Percentiles rank a stretch among this genome's conserved stretches.
Evolutionary conservation across 2,797 vertebrate genomes (phyloP).

Genomic region (Hemibagrus guttatus): DNA sequence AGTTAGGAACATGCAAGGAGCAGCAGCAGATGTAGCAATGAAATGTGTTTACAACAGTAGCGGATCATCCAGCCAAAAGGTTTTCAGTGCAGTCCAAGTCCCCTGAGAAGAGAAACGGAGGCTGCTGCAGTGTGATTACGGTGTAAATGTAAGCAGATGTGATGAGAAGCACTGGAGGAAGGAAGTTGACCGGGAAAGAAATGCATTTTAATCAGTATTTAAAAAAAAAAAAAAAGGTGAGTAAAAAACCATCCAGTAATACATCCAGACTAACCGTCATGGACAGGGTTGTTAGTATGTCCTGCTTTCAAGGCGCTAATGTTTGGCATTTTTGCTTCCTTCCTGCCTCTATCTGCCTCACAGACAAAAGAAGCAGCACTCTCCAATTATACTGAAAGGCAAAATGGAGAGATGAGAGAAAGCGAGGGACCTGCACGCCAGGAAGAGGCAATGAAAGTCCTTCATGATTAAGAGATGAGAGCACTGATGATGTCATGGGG

Average conservation of each 20-base stretch:
- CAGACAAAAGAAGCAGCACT: slow-evolving; percentile 29
- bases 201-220: slow-evolving; percentile 2
- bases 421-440: slow-evolving; percentile 5
- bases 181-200: background rate
- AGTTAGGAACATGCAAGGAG: background rate
- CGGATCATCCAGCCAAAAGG: background rate
- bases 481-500: slow-evolving; percentile 7
- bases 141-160: background rate
- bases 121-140: slow-evolving; percentile 1
- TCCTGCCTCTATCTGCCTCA: slow-evolving; percentile 16
- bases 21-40: background rate
- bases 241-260: background rate
- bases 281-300: too few relatives aligned
- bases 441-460: slow-evolving; percentile 33
- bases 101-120: background rate
- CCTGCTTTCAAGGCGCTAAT: background rate
- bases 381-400: slow-evolving; percentile 44
- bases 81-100: background rate
- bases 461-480: slow-evolving; percentile 33
- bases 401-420: slow-evolving; percentile 1
- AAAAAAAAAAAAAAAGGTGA: background rate
- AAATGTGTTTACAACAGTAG: background rate
- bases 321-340: slow-evolving; percentile 43
- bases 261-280: background rate
- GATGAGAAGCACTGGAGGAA: background rate